A percentile compares a stretch with the other conserved stretches of the same genome.
phyloP scores from a whole-genome alignment of 1,140 invertebrate genomes.

The Drosophila ogumai region DNA sequence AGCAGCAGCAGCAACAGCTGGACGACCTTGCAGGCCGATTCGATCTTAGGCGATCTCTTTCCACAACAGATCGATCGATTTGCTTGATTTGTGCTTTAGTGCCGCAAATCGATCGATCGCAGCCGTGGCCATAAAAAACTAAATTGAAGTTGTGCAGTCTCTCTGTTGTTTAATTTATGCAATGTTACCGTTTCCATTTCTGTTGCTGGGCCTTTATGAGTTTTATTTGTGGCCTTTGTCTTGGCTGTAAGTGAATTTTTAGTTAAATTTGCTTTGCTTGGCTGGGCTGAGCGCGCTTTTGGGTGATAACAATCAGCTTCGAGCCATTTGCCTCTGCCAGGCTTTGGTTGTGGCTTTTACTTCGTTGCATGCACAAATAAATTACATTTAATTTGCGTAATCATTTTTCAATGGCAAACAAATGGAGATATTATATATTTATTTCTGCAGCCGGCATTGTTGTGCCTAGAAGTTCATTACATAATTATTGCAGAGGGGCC shows the following conservation, averaged over 20 bases:
- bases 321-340: constrained; percentile 40
- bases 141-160: constrained; percentile 61
- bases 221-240: constrained; percentile 47
- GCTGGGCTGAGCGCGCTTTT: constrained; percentile 48
- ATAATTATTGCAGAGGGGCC: constrained; percentile 34
- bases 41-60: constrained; percentile 60
- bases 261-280: constrained; percentile 71
- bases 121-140: constrained; percentile 53
- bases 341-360: constrained; percentile 60
- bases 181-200: constrained; percentile 53
- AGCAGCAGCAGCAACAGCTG: constrained; percentile 54
- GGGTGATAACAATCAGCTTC: constrained; percentile 71
- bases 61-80: constrained; percentile 52
- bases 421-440: constrained; percentile 27
- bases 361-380: constrained; percentile 62
- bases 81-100: constrained; percentile 61
- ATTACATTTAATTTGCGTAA: constrained; percentile 81
- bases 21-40: constrained; percentile 59
- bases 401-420: constrained; percentile 73
- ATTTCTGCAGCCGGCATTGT: constrained; percentile 35
- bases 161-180: constrained; percentile 66
- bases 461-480: constrained; percentile 55
- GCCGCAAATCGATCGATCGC: constrained; percentile 71
- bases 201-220: constrained; percentile 3
- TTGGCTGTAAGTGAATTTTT: constrained; percentile 71